Base-by-base conservation (phyloP, 2,113 vertebrate species). In the Platichthys stellatus region DNA sequence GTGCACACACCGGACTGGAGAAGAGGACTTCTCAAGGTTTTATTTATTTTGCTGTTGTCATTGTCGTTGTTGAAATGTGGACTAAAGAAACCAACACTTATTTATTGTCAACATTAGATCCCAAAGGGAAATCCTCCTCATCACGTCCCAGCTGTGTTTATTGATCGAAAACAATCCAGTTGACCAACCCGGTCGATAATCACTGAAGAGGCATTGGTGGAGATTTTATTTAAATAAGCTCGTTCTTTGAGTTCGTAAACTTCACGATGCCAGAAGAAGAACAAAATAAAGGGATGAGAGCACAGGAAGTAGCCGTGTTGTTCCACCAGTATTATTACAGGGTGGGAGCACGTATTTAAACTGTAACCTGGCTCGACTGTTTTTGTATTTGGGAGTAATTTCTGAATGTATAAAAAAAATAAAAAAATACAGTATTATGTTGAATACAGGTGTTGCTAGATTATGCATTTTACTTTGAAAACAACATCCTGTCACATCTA, bases 241-340 rank as follows among this genome's bases (percentile, higher is more conserved):
- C 5, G 5, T 23, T 61, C 38, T 68, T 63, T 66, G 31, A 43
- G 56, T 49, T 43, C 53, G 24, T 2, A 43, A 63, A 63, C 63
- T 28, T 57, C 3, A 69, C 58, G 35, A 74, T 31, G 73, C 72
- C 75, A 81, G 69, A 72, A 63, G 64, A 80, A 73, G 71, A 85
- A 85, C 76, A 85, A 74, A 63, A n/a, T 31, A 15, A 28, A n/a
- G 35, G 20, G 49, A 8, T 56, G 20, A 14, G 57, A 54, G 5
- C 21, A n/a, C 20, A 18, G 59, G 3, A 5, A 4, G 4, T 17
- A 35, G 69, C 14, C 17, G 69, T 70, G 47, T 43, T 21, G 51
- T n/a, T 26, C 38, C 28, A 65, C 0, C n/a, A 65, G 45, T 17
- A 49, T 18, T 18, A 49, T 6, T 5, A 49, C 13, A 49, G 45